phyloP scores from a whole-genome alignment of 2,797 vertebrate genomes.

The Malacoctenus gilli region DNA sequence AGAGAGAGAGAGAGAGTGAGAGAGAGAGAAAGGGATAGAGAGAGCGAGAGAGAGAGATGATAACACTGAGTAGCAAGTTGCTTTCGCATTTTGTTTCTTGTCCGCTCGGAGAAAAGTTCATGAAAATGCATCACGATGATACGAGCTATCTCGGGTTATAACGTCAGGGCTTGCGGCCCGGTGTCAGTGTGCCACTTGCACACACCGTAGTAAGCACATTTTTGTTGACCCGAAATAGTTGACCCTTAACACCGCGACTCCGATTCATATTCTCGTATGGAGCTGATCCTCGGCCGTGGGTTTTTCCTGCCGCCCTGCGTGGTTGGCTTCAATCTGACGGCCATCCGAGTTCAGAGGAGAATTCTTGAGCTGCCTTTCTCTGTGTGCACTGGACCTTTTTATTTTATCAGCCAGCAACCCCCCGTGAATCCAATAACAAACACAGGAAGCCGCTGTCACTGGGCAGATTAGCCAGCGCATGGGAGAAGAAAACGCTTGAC shows the following conservation, averaged over 20 bases:
- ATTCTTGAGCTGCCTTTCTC: constrained; percentile 35
- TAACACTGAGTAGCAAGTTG: constrained; percentile 1
- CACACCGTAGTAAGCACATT: constrained; percentile 39
- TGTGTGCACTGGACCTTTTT: constrained; percentile 37
- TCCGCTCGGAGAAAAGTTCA: too few relatives aligned
- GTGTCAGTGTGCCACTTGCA: not conserved
- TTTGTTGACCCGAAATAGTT: constrained; percentile 32
- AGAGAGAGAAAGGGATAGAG: too few relatives aligned
- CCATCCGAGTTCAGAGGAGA: constrained; percentile 4
- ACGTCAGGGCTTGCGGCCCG: constrained; percentile 5
- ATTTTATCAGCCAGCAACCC: constrained; percentile 55
- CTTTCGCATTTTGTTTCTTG: not conserved
- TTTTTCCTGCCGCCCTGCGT: not conserved
- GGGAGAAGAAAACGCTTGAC: constrained; percentile 36
- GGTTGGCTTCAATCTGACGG: constrained; percentile 10
- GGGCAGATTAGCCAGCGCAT: constrained; percentile 55
- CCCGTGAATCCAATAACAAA: constrained; percentile 76
- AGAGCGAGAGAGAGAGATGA: constrained; percentile 4
- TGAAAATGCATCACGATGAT: too few relatives aligned
- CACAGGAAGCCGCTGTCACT: constrained; percentile 76
- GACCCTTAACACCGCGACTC: constrained; percentile 37
- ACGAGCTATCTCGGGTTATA: not conserved
- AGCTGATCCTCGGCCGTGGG: not conserved
- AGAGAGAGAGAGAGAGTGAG: too few relatives aligned
- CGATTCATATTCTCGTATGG: constrained; percentile 10